phyloP scores from a whole-genome alignment of 2,888 invertebrate species.

The Morpho deidamia region DNA sequence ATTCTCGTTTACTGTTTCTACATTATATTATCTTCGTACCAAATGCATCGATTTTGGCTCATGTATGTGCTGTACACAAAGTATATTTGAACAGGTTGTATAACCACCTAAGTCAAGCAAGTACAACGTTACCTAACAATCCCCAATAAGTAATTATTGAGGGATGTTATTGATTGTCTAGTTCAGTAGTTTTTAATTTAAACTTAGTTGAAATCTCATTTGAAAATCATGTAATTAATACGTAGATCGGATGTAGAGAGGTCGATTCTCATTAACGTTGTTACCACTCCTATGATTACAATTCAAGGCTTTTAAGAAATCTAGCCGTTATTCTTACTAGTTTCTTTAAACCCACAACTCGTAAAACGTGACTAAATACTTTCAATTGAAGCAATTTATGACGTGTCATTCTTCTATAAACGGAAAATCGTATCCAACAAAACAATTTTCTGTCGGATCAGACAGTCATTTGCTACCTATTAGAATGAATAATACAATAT shows the following conservation, averaged over 20 bases:
- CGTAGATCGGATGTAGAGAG: slow-evolving; percentile 66
- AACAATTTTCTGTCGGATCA: neutral
- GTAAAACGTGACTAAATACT: slow-evolving; percentile 2
- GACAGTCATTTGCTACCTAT: neutral
- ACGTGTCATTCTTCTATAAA: neutral
- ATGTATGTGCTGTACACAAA: too few relatives aligned
- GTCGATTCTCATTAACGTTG: slow-evolving; percentile 64
- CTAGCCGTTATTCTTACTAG: slow-evolving; percentile 23
- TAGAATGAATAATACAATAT: slow-evolving; percentile 4
- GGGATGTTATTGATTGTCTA: too few relatives aligned
- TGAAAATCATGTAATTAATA: slow-evolving; percentile 41
- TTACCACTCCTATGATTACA: slow-evolving; percentile 57
- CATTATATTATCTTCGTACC: too few relatives aligned
- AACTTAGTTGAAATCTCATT: too few relatives aligned
- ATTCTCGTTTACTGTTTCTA: too few relatives aligned
- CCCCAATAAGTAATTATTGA: too few relatives aligned
- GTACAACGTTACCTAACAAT: too few relatives aligned
- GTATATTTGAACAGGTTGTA: too few relatives aligned
- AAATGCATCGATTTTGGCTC: too few relatives aligned
- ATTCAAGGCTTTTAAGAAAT: slow-evolving; percentile 60
- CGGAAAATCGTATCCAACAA: neutral
- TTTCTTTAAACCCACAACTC: neutral
- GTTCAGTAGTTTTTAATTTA: too few relatives aligned
- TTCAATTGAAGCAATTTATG: slow-evolving; percentile 2
- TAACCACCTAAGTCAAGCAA: too few relatives aligned